Base-by-base conservation (phyloP, 2,888 invertebrate genomes). In the Drosophila formosana region DNA sequence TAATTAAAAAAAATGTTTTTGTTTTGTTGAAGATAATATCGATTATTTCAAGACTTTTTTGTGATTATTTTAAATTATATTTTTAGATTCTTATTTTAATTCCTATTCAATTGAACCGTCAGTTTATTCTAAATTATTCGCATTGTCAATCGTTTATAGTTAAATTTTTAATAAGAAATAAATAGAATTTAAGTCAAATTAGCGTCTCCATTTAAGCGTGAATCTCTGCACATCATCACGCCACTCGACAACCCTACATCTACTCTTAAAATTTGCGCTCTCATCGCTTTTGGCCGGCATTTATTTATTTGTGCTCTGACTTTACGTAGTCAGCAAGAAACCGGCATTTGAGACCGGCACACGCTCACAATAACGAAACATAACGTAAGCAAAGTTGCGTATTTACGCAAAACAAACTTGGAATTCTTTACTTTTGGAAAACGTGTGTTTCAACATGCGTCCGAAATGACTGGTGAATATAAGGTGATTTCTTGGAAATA, bases 331-430 rank as follows among this genome's bases (percentile, higher is more conserved):
- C 53, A 56, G 56, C 57, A 66, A 62, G 51, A 74, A 82, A 74
- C 83, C 79, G 79, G 79, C 79, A 80, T 70, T 56, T 62, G 66
- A 74, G 68, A 74, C 75, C 75, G 75, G 75, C 68, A 57, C 18
- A 30, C 34, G 4, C 3, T 18, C 34, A 41, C 50, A 51, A 32
- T 63, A 39, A 64, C 49, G 45, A 13, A 70, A 49, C 72, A 77
- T 53, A 79, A 77, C 46, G 60, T 60, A 76, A 65, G 41, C 28
- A 50, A 55, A 26, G 4, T 49, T 25, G 51, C 52, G 52, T 52
- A 26, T 39, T 41, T 23, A 50, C 23, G 52, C 26, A 23, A 47
- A 50, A 25, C 37, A 26, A 32, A 26, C 3, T 32, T 49, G 18
- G 37, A 26, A 28, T 47, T 26, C 13, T 41, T 7, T 3, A 13